Evolutionary conservation across 1,140 invertebrate genomes (phyloP).

Genomic region (Melanaphis sacchari): DNA sequence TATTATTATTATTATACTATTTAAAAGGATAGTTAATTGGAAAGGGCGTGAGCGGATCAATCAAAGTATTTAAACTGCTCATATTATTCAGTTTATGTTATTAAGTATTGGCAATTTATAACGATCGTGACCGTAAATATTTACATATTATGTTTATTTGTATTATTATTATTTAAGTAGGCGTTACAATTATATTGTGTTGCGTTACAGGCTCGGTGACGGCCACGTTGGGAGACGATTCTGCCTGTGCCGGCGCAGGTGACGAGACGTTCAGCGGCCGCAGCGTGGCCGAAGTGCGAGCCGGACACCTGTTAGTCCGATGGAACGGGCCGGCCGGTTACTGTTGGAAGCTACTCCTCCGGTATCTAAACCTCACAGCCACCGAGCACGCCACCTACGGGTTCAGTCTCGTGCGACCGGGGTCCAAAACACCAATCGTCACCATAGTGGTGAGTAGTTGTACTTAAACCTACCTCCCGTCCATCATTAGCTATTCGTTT

Average conservation of each 20-base stretch:
- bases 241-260: background rate
- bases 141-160: background rate
- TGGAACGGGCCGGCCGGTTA: slow-evolving; percentile 43
- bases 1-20: too few relatives aligned
- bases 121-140: too few relatives aligned
- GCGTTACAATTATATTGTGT: background rate
- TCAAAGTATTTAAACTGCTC: too few relatives aligned
- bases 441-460: slow-evolving; percentile 1
- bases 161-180: background rate
- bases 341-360: slow-evolving; percentile 40
- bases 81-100: too few relatives aligned
- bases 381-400: slow-evolving; percentile 32
- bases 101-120: too few relatives aligned
- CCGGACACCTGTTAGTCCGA: slow-evolving; percentile 41
- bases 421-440: background rate
- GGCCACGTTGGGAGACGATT: slow-evolving; percentile 44
- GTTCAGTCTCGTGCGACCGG: background rate
- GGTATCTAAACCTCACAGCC: slow-evolving; percentile 22
- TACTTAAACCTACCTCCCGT: too few relatives aligned
- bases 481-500: too few relatives aligned
- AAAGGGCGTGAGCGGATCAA: too few relatives aligned
- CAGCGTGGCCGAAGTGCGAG: slow-evolving; percentile 39
- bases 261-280: background rate
- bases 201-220: background rate
- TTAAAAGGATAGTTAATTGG: too few relatives aligned